Evolutionary conservation across 2,113 vertebrate genomes (phyloP), one percentile per base, ranked within the genome.

Genomic region (Theristicus caerulescens): DNA sequence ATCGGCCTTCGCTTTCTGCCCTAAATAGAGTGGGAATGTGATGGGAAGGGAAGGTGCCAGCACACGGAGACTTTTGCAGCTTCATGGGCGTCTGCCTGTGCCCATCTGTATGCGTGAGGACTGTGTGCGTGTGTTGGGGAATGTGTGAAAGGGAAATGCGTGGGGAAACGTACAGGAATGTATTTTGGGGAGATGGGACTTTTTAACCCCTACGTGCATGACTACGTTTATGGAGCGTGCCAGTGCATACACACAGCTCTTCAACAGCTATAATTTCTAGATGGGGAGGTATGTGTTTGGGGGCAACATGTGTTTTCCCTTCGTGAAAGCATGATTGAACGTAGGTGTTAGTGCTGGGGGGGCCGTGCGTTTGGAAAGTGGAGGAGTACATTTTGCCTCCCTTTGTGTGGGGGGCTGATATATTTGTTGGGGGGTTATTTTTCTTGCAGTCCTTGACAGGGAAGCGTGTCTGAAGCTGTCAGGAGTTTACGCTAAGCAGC

Each of bases 401-500:
- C 32, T 86, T 61, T 79, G 83, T 61, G 54, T 67, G 40, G 24
- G 94, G 88, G 83, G 74, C 79, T 78, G 92, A 93, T 87, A 27
- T 5, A 24, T 93, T 93, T 94, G 93, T 71, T 36, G 88, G 95
- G 83, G 90, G 83, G 81, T 59, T 86, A 86, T 90, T 88, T 69
- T 46, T 79, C 80, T 71, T 36, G 65, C 88, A 22, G 46, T 38
- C 88, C 76, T 25, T 34, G 93, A 46, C 52, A 54, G 42, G 91
- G 82, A 29, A 95, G 94, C 93, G 65, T 90, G 90, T 97, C 96
- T 88, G 95, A 95, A 96, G 96, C 97, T 98, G 98, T 98, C 98
- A 98, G 94, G 98, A 96, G 96, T 97, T 98, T 96, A 98, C 59
- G 82, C 97, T 98, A 91, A 94, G 95, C 97, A 96, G 97, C 97